These are phyloP conservation scores for Holothuria scabra DNA, from an alignment of 53 echinoderm and acorn worm genomes.

Conservation along the genomic window DNA sequence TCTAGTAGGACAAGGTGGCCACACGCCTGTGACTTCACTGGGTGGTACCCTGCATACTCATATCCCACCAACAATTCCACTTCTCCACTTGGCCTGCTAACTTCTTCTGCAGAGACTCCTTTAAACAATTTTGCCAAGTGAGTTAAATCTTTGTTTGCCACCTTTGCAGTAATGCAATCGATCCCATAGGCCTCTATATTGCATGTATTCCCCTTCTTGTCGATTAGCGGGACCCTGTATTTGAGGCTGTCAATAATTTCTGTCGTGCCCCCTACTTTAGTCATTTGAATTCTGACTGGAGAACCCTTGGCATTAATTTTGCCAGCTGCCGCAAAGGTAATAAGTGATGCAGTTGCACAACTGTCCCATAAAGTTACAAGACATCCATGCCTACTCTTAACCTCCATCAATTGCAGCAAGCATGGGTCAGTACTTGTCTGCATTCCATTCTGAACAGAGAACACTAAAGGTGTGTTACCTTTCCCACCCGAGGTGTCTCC, in stretches of 20 bases:
- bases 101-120: slow-evolving; percentile 2
- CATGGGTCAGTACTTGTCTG: slow-evolving; percentile 30
- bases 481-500: not conserved
- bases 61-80: slow-evolving; percentile 56
- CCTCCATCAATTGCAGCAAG: slow-evolving; percentile 56
- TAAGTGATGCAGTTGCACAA: slow-evolving; percentile 54
- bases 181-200: slow-evolving; percentile 54
- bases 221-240: slow-evolving; percentile 41
- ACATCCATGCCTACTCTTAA: slow-evolving; percentile 15
- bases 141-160: slow-evolving; percentile 23
- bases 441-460: slow-evolving; percentile 19
- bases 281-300: slow-evolving; percentile 45
- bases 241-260: slow-evolving; percentile 49
- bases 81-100: slow-evolving; percentile 52
- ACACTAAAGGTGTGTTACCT: not conserved
- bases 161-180: slow-evolving; percentile 54
- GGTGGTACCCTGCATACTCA: slow-evolving; percentile 61
- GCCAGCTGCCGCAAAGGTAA: slow-evolving; percentile 55
- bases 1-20: slow-evolving; percentile 49
- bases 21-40: slow-evolving; percentile 28
- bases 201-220: slow-evolving; percentile 32
- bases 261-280: slow-evolving; percentile 49
- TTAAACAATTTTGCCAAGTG: slow-evolving; percentile 23
- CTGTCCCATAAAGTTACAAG: slow-evolving; percentile 62
- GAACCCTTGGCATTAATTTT: slow-evolving; percentile 39